Conservation (phyloP, 2,888 invertebrate species). For the Zhuqinia jingwanae region DNA sequence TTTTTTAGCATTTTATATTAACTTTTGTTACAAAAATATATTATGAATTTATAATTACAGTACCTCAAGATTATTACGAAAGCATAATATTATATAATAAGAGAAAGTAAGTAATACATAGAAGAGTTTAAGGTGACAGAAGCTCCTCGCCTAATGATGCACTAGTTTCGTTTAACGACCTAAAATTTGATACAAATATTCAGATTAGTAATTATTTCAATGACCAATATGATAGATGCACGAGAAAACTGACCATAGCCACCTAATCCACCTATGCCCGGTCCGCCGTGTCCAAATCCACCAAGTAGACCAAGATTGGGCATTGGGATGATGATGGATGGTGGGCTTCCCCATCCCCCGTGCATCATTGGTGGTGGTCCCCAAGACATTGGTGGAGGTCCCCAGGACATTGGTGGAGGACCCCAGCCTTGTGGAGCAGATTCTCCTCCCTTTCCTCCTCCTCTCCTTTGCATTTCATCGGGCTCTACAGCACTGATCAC, state of each 20-base stretch:
- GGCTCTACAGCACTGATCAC: not conserved
- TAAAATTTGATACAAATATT: not conserved
- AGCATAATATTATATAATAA: too few relatives aligned
- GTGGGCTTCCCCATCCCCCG: not conserved
- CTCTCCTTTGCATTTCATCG: too few relatives aligned
- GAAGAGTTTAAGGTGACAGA: too few relatives aligned
- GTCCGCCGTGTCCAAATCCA: not conserved
- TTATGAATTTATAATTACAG: too few relatives aligned
- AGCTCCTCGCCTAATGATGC: too few relatives aligned
- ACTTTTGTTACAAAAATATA: too few relatives aligned
- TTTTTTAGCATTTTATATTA: too few relatives aligned
- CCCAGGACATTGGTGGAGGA: not conserved
- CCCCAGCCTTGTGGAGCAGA: slow-evolving; percentile 3
- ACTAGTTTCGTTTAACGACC: too few relatives aligned
- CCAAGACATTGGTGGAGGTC: too few relatives aligned
- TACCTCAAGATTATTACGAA: too few relatives aligned
- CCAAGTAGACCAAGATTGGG: not conserved
- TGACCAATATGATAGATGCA: not conserved
- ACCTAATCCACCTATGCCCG: not conserved
- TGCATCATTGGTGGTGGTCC: slow-evolving; percentile 41
- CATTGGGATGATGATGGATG: not conserved
- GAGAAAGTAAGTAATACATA: too few relatives aligned
- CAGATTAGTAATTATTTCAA: not conserved
- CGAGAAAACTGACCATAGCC: too few relatives aligned
- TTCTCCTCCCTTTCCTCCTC: not conserved